Percentiles rank a stretch among this genome's conserved stretches.
Conservation (phyloP, 1,140 invertebrate genomes). For the Zaprionus ghesquierei region DNA sequence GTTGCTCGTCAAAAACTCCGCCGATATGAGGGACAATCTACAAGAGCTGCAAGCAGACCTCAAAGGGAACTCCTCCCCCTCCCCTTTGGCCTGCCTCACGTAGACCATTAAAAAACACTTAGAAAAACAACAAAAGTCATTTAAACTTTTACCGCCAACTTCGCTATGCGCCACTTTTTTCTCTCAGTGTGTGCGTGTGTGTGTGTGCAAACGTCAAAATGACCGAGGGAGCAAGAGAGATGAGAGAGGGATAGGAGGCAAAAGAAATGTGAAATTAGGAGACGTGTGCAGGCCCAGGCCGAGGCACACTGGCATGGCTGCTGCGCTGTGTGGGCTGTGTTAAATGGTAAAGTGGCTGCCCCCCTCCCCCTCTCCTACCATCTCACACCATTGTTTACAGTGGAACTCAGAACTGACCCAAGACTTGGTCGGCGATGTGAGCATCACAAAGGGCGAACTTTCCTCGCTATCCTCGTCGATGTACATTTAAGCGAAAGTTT, state of each 20-base stretch:
- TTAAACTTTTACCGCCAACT: conserved; percentile 76
- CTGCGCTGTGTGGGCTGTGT: conserved; percentile 11
- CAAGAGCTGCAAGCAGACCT: too few relatives aligned
- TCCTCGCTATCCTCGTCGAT: conserved; percentile 82
- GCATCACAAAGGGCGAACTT: conserved; percentile 82
- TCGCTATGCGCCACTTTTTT: conserved; percentile 29
- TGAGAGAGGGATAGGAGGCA: neutral
- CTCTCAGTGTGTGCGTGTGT: conserved; percentile 22
- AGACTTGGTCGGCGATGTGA: conserved; percentile 79
- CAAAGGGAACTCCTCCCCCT: neutral
- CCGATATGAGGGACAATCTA: too few relatives aligned
- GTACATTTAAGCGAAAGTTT: conserved; percentile 81
- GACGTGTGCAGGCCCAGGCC: conserved; percentile 52
- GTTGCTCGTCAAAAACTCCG: neutral
- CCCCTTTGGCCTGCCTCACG: conserved; percentile 45
- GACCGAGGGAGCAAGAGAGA: conserved; percentile 3
- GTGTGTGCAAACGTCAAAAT: conserved; percentile 37
- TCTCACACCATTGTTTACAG: conserved; percentile 54
- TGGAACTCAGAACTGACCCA: conserved; percentile 70
- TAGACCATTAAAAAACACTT: conserved; percentile 81
- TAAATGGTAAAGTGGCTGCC: conserved; percentile 14
- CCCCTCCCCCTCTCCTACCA: neutral
- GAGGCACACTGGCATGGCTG: too few relatives aligned
- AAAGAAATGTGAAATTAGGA: conserved; percentile 76
- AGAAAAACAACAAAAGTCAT: conserved; percentile 81